Percentiles rank a stretch among this genome's conserved stretches.
Evolutionary conservation across 2,113 vertebrate genomes (phyloP).

Genomic region (Taurulus bubalis): DNA sequence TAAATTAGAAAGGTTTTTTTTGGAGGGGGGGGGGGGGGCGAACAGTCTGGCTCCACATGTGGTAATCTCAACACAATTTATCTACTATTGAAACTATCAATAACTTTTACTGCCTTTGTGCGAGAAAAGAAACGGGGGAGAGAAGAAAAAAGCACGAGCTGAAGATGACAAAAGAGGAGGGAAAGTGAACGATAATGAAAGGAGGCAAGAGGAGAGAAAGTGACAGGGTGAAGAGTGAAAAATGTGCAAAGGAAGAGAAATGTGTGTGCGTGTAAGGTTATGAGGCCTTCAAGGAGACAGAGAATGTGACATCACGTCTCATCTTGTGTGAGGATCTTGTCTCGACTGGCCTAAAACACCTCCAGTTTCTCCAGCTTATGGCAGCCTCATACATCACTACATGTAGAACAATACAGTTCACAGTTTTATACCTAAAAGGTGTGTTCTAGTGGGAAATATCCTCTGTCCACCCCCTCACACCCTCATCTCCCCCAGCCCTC

Average conservation of each 20-base stretch:
- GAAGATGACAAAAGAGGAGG: constrained; percentile 44
- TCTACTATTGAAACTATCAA: constrained; percentile 58
- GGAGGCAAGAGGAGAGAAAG: constrained; percentile 45
- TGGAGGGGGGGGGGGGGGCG: constrained; percentile 19
- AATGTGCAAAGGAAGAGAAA: constrained; percentile 41
- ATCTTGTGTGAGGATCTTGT: constrained; percentile 76
- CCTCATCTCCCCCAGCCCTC: constrained; percentile 37
- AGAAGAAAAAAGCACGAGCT: not conserved
- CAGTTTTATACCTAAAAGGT: constrained; percentile 26
- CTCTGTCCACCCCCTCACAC: constrained; percentile 29
- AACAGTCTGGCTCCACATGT: constrained; percentile 65
- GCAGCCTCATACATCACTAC: constrained; percentile 63
- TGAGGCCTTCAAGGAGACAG: constrained; percentile 55
- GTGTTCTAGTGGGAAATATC: constrained; percentile 42
- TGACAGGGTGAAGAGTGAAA: constrained; percentile 69
- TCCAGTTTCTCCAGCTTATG: constrained; percentile 47
- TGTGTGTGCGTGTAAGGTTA: constrained; percentile 18
- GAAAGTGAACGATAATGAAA: constrained; percentile 46
- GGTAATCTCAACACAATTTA: constrained; percentile 61
- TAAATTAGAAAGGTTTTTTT: constrained; percentile 73
- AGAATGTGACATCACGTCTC: constrained; percentile 78
- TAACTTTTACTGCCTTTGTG: constrained; percentile 57
- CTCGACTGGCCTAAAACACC: constrained; percentile 75
- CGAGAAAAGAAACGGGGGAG: not conserved
- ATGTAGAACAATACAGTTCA: constrained; percentile 61